phyloP scores from a whole-genome alignment of 37 sponge, comb jelly and placozoan species.

The Hormiphora californensis region DNA sequence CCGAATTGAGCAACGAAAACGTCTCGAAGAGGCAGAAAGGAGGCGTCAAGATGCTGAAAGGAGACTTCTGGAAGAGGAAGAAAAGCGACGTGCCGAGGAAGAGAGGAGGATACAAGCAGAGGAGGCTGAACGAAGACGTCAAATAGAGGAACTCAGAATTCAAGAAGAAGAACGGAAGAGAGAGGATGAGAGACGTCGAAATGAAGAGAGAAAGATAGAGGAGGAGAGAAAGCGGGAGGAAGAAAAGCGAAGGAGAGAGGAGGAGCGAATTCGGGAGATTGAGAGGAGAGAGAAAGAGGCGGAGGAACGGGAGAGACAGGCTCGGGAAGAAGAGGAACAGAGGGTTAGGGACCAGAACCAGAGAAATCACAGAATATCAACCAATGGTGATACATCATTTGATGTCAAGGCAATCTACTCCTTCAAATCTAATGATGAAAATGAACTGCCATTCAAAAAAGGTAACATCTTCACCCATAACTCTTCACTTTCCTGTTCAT shows the following conservation, averaged over 20 bases:
- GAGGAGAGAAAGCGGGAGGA: not conserved
- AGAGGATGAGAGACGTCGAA: not conserved
- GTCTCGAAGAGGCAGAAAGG: conserved; percentile 19
- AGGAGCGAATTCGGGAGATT: not conserved
- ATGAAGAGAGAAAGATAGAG: not conserved
- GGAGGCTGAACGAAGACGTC: too few species aligned
- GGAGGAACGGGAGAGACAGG: not conserved
- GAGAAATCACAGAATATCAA: conserved; percentile 26
- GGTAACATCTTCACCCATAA: not conserved
- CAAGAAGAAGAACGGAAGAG: conserved; percentile 23
- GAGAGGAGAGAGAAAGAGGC: not conserved
- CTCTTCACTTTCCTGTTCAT: too few species aligned
- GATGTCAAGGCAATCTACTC: conserved; percentile 42
- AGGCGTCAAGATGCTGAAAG: not conserved
- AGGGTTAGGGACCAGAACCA: conserved; percentile 37
- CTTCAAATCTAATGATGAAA: not conserved
- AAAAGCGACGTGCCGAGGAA: not conserved
- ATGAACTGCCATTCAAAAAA: conserved; percentile 37
- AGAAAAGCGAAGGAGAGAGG: not conserved
- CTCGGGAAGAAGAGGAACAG: not conserved
- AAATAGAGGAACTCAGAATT: not conserved
- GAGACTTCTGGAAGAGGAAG: not conserved
- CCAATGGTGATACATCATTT: not conserved
- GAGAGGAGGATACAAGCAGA: conserved; percentile 33
- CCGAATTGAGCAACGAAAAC: not conserved